Conservation (phyloP, 2,888 invertebrate species). For the Cyaniris semiargus region DNA sequence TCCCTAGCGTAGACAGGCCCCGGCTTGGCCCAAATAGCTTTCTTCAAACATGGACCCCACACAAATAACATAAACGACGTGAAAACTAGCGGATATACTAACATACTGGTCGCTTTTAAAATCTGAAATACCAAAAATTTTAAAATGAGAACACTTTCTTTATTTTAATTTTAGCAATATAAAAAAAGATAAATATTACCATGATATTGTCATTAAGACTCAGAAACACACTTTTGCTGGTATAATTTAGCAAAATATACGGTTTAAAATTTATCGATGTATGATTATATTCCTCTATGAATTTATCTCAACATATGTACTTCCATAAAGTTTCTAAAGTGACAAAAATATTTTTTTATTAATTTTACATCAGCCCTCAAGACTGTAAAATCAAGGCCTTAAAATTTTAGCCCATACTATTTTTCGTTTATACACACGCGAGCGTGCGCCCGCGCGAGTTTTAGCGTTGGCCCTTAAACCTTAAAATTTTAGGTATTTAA, state of each 20-base stretch:
- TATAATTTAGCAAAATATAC: background rate
- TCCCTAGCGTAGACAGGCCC: conserved; percentile 59
- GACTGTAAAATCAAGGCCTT: too few species aligned
- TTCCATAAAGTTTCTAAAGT: background rate
- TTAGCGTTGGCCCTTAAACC: too few species aligned
- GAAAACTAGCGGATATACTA: conserved; percentile 54
- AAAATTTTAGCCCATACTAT: too few species aligned
- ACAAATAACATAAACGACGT: conserved; percentile 47
- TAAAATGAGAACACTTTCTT: background rate
- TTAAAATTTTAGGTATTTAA: too few species aligned
- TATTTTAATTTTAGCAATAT: background rate
- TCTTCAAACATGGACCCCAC: conserved; percentile 60
- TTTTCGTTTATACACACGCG: too few species aligned
- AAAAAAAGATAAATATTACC: background rate
- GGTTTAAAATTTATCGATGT: background rate
- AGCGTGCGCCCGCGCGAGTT: too few species aligned
- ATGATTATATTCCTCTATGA: too few species aligned
- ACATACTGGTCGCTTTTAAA: background rate
- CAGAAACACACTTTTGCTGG: background rate
- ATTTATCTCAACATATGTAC: background rate
- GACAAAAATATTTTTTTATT: background rate
- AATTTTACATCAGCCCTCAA: background rate
- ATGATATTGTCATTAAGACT: background rate
- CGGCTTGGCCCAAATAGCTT: conserved; percentile 50
- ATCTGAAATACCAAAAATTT: background rate